These are phyloP conservation scores for Paedocypris sp. DNA, from an alignment of 2,113 vertebrate genomes.

Conservation along the genomic window DNA sequence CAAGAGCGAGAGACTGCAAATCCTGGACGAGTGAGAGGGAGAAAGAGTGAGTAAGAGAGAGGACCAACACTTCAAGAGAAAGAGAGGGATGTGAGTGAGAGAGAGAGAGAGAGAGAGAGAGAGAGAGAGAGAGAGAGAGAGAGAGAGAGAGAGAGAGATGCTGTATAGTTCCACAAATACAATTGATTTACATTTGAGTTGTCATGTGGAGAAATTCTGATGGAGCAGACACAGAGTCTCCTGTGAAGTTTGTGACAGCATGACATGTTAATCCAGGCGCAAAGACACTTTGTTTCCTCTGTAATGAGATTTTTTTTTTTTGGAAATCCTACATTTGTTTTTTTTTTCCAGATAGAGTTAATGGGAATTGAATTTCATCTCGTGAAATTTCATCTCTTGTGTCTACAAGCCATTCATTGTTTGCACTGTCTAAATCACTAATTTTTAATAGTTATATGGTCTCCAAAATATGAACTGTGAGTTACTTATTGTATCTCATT, in stretches of 20 bases:
- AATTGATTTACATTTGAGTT: conserved; percentile 10
- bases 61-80: too few species aligned
- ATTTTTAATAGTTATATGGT: conserved; percentile 2
- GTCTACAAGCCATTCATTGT: conserved; percentile 20
- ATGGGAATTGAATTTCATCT: conserved; percentile 22
- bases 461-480: not conserved
- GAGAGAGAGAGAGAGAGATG: not conserved
- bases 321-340: conserved; percentile 12
- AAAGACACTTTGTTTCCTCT: conserved; percentile 13
- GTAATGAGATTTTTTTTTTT: conserved; percentile 18
- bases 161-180: not conserved
- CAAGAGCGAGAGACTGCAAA: too few species aligned
- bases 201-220: conserved; percentile 14
- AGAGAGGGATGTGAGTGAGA: too few species aligned
- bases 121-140: too few species aligned
- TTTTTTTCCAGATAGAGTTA: too few species aligned
- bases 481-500: not conserved
- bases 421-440: conserved; percentile 18
- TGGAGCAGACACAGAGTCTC: not conserved
- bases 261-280: not conserved
- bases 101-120: too few species aligned
- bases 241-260: not conserved
- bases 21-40: too few species aligned
- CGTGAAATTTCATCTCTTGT: too few species aligned
- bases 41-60: too few species aligned